These are phyloP conservation scores for Propithecus coquereli DNA, from an alignment of 2,113 vertebrate species.

Conservation along the genomic window DNA sequence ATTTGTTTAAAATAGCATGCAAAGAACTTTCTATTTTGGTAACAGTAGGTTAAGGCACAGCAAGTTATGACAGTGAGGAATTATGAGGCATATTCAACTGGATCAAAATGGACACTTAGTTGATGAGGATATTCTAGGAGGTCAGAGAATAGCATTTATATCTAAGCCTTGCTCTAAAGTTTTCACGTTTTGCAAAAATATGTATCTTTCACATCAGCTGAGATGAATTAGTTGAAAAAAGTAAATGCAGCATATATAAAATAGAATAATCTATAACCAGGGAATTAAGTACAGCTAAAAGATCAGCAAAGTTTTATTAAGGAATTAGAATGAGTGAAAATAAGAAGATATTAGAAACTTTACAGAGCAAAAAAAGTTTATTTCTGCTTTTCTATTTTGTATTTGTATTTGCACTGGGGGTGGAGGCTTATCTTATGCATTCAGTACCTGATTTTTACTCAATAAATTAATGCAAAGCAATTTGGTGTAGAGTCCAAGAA, in stretches of 20 bases:
- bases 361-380: neutral
- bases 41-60: neutral
- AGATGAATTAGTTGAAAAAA: neutral
- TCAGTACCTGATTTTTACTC: neutral
- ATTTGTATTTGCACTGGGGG: neutral
- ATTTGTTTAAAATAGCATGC: neutral
- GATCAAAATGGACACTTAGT: neutral
- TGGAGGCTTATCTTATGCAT: neutral
- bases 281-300: neutral
- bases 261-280: neutral
- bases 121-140: neutral
- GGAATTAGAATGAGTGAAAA: neutral
- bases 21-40: neutral
- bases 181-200: neutral
- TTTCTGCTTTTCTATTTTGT: neutral
- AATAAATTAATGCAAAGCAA: neutral
- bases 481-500: neutral
- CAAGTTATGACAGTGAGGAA: neutral
- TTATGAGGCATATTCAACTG: neutral
- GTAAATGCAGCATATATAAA: neutral
- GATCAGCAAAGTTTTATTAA: neutral
- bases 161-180: neutral
- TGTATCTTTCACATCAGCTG: rapidly evolving
- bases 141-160: neutral
- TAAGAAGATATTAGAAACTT: neutral